phyloP scores from a whole-genome alignment of 1,140 invertebrate genomes.

The Lasioglossum baleicum region DNA sequence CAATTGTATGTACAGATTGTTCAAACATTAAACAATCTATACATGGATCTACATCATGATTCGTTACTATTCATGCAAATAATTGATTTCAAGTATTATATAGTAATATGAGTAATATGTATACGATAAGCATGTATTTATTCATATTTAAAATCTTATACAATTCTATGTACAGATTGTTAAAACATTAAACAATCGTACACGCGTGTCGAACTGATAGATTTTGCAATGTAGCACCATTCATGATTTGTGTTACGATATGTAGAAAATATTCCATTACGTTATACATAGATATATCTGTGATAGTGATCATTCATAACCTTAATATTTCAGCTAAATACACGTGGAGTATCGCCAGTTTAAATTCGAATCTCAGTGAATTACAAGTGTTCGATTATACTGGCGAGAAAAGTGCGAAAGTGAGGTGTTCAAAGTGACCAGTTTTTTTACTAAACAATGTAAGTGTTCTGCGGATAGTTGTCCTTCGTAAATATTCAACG shows the following conservation, averaged over 20 bases:
- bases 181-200: too few relatives aligned
- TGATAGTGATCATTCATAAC: constrained; percentile 25
- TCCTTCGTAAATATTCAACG: not conserved
- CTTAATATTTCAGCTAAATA: constrained; percentile 3
- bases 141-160: not conserved
- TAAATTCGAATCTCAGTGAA: not conserved
- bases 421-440: not conserved
- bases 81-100: too few relatives aligned
- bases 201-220: not conserved
- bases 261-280: too few relatives aligned
- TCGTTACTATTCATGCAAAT: too few relatives aligned
- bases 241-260: not conserved
- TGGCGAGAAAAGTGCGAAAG: not conserved
- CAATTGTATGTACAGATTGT: too few relatives aligned
- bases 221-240: not conserved
- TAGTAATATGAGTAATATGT: too few relatives aligned
- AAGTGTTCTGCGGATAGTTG: constrained; percentile 5
- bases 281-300: not conserved
- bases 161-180: not conserved
- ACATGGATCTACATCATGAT: too few relatives aligned
- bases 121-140: not conserved
- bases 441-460: constrained; percentile 2
- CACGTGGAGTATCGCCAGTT: constrained; percentile 7
- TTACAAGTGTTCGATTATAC: not conserved
- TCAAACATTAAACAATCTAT: too few relatives aligned